Evolutionary conservation across 2,113 vertebrate genomes (phyloP).

Genomic region (Phyllostomus discolor): DNA sequence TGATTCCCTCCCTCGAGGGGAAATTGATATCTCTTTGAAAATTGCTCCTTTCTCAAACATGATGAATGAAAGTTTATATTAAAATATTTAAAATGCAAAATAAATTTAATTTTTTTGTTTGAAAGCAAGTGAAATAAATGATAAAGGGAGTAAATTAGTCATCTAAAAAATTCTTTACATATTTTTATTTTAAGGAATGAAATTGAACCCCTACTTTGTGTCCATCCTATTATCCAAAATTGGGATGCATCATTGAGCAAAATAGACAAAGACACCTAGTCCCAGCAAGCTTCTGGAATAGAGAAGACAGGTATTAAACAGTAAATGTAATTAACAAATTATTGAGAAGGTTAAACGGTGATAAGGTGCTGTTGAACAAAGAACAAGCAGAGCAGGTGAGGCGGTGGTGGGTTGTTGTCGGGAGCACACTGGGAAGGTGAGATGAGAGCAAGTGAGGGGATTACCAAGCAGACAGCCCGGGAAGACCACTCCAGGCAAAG

Average conservation of each 20-base stretch:
- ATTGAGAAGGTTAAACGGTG: too few species aligned
- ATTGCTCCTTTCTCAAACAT: background rate
- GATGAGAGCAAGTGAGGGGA: background rate
- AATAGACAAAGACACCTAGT: background rate
- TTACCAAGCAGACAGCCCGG: background rate
- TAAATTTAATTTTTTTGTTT: background rate
- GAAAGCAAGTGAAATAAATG: background rate
- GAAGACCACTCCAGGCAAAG: background rate
- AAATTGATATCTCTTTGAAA: background rate
- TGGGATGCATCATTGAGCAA: background rate
- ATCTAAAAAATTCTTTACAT: background rate
- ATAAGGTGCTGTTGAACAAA: background rate
- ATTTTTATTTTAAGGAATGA: background rate
- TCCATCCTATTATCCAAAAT: background rate
- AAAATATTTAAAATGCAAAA: background rate
- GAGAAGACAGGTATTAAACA: background rate
- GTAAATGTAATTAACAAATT: background rate
- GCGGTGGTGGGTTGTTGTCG: background rate
- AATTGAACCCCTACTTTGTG: background rate
- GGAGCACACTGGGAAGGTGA: background rate
- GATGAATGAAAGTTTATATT: background rate
- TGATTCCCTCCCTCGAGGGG: fast-evolving
- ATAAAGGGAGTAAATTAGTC: background rate
- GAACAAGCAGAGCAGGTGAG: background rate
- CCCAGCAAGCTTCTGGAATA: fast-evolving